Base-by-base conservation (phyloP, 2,113 vertebrate species). In the Lepisosteus osseus region DNA sequence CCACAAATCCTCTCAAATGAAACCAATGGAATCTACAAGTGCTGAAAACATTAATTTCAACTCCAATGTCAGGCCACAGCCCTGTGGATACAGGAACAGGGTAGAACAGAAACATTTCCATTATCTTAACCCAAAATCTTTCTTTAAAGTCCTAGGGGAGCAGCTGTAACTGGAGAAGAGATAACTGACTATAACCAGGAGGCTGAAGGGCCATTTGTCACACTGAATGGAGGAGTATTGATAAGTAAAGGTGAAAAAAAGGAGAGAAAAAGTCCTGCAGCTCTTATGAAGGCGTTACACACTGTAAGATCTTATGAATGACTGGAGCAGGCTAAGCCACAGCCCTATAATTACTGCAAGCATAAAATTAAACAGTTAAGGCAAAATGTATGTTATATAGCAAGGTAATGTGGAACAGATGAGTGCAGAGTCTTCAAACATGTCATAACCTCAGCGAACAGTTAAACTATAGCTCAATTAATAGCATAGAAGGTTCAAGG, bases 361-460 rank as follows among this genome's bases (percentile, higher is more conserved):
- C 69, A 70, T 51, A 66, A 77, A 78, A 72, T 76, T 57, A 82
- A 81, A 74, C 67, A 45, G 71, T 62, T 57, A 73, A 57, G 66
- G 57, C n/a, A 47, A 54, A 72, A 61, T 12, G 40, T 15, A 74
- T 59, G 44, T 68, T 71, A 70, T n/a, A 43, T 63, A 45, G 47
- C 61, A 61, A 70, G 59, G 56, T 83, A 78, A 83, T 82, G 78
- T 68, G 56, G 70, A 82, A 68, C 80, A 82, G 80, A 84, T 78
- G 78, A 75, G 15, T 44, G 41, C 44, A 62, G 61, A 12, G 29
- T 70, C 12, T 67, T n/a, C 8, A 65, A 68, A 76, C 40, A 68
- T 47, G 47, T 68, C 57, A 13, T 14, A 69, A 54, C 67, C 7
- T 6, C n/a, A 44, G 56, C 47, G 54, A 54, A 68, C 45, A 54